Evolutionary conservation across 2,888 invertebrate genomes (phyloP), one percentile per base, ranked within the genome.

Genomic region (Falcaria lacertinaria): DNA sequence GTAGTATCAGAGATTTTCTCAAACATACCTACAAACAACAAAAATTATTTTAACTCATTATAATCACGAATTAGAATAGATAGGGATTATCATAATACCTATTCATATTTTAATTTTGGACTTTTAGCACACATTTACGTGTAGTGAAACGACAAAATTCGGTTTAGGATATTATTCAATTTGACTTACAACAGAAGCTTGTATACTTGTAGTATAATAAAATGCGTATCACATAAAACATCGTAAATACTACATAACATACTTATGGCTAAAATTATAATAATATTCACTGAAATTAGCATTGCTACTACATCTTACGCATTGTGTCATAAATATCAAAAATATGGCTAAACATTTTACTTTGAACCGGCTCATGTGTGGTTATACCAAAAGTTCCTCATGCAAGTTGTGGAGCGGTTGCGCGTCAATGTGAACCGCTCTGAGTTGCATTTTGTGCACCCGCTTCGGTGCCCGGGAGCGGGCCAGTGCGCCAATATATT

Each of bases 221-320:
- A 88, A 88, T 85, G 89, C 88, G 79, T 89, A 89, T 88, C 89
- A 88, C 89, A 89, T 87, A 87, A 81, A 84, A 86, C 82, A 70
- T 83, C 78, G 80, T 87, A 87, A 86, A 87, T 80, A 89, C 88
- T 87, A 89, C 77, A 86, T 87, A 88, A 88, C 89, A 83, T 87
- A 81, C 78, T 80, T 86, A 85, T 64, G 72, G 68, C 82, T 87
- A 85, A 72, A 28, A 28, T 28, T 8, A 74, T 54, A 48, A 73
- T 76, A 74, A 78, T 80, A 77, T 76, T 82, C 65, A 83, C 76
- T 83, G 76, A 80, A 79, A 76, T 28, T 75, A 80, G 81, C 78
- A 69, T 74, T 63, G 74, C 69, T 68, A 60, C 64, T 66, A 72
- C 67, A 65, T 66, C 66, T 62, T 67, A 67, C 1, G 28, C 28